Conservation (phyloP, 2,888 invertebrate species). For the Oxytorus armatus region DNA sequence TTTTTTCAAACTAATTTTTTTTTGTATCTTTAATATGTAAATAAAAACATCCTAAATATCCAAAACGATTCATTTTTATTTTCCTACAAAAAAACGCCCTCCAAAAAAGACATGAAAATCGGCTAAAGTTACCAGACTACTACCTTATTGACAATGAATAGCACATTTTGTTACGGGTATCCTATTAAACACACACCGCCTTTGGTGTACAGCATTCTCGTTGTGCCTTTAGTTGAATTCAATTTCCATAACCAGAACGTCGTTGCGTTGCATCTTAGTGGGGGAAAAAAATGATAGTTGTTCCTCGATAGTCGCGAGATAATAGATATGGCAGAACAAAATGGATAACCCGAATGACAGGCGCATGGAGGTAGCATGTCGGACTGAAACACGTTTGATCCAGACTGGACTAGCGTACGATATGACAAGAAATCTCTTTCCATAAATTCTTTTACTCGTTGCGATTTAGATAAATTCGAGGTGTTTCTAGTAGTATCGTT, state of each 20-base stretch:
- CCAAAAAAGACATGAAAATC: no score
- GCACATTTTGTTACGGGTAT: no score
- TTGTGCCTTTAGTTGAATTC: constrained; percentile 51
- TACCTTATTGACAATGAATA: no score
- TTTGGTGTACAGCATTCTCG: constrained; percentile 1
- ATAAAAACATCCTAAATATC: no score
- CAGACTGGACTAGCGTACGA: constrained; percentile 42
- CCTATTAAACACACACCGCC: constrained; percentile 19
- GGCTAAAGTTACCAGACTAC: no score
- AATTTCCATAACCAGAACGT: constrained; percentile 79
- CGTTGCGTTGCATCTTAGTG: constrained; percentile 65
- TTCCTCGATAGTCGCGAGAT: constrained; percentile 45
- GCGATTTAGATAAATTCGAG: constrained; percentile 31
- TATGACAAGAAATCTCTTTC: constrained; percentile 45
- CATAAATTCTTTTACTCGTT: constrained; percentile 34
- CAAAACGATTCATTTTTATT: no score
- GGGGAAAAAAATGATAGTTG: constrained; percentile 55
- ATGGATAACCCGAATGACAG: constrained; percentile 37
- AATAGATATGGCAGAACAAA: constrained; percentile 26
- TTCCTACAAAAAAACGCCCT: no score
- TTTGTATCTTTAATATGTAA: no score
- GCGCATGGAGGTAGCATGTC: constrained; percentile 51
- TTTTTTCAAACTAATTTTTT: no score
- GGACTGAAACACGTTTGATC: constrained; percentile 42
- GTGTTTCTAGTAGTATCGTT: constrained; percentile 46